Evolutionary conservation across 2,113 vertebrate genomes (phyloP).

Genomic region (Origma solitaria): DNA sequence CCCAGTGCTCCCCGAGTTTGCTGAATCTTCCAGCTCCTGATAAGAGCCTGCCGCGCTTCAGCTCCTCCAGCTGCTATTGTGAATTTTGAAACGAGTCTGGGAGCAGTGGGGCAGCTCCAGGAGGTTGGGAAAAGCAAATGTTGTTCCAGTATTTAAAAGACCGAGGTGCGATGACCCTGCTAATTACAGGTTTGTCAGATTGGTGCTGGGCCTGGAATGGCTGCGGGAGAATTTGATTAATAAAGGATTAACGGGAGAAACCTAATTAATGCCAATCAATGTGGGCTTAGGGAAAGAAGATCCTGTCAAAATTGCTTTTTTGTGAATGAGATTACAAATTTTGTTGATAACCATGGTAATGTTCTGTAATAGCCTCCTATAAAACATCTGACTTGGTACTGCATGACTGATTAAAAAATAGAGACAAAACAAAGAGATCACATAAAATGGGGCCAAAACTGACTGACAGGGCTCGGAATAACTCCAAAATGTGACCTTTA

Average conservation of each 20-base stretch:
- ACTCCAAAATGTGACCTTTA: not conserved
- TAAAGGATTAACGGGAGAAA: constrained; percentile 37
- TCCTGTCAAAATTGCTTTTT: constrained; percentile 44
- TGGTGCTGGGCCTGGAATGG: not conserved
- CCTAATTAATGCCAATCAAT: constrained; percentile 50
- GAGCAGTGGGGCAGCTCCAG: not conserved
- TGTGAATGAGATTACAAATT: constrained; percentile 24
- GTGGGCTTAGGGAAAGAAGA: constrained; percentile 10
- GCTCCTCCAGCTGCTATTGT: constrained; percentile 32
- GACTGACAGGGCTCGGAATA: not conserved
- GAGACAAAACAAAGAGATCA: not conserved
- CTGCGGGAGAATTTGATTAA: constrained; percentile 28
- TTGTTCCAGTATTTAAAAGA: constrained; percentile 14
- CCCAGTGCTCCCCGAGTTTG: not conserved
- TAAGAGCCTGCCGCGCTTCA: not conserved
- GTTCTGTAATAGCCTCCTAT: not conserved
- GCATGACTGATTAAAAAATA: not conserved
- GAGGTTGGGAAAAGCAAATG: constrained; percentile 28
- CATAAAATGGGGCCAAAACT: not conserved
- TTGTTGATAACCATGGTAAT: constrained; percentile 42
- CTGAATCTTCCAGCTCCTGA: not conserved
- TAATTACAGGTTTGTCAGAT: constrained; percentile 32
- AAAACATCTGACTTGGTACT: not conserved
- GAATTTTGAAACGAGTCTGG: not conserved
- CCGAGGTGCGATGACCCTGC: not conserved